Evolutionary conservation across 2,113 vertebrate genomes (phyloP), one percentile per base, ranked within the genome.

Genomic region (Ranitomeya imitator): DNA sequence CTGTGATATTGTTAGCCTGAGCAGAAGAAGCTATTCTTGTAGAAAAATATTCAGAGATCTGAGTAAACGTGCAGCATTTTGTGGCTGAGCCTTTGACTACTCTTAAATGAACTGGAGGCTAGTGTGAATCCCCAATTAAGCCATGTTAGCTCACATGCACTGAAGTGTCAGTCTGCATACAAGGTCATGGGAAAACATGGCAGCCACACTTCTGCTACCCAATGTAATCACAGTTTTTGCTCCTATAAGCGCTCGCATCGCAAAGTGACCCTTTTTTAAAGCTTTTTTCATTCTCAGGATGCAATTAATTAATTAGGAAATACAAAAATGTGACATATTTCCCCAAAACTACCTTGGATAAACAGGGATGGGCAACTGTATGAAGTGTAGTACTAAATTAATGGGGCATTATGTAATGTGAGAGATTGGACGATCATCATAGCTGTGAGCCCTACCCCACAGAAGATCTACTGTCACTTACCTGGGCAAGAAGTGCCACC

Each of bases 1-100:
- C 91, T 82, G 92, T 73, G 91, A 93, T 90, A 92, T 15, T 93
- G 93, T 91, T 79, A 90, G 85, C 79, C 80, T 85, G 54, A 85
- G 80, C 90, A 91, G 7, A 90, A 91, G 89, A 90, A 87, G 85
- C 88, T 91, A 78, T 91, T 91, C 90, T 89, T 65, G 61, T 85
- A 85, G 80, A 83, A 90, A 91, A 80, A 3, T 3, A 90, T 89
- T 59, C 88, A 69, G 78, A 90, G 71, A 59, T 67, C 71, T 18
- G 89, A 92, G 86, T 54, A 91, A 93, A 79, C 51, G 90, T 85
- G 90, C 82, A 89, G 31, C 87, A 91, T 91, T 59, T 67, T 87
- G 90, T 37, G 87, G 89, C 78, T 1, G 88, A 74, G 67, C 37
- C 31, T 54, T 90, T 89, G 77, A 3, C 8, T 52, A 19, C 54